Evolutionary conservation across 2,797 vertebrate genomes (phyloP), one percentile per base, ranked within the genome.

Genomic region (Cossypha caffra): DNA sequence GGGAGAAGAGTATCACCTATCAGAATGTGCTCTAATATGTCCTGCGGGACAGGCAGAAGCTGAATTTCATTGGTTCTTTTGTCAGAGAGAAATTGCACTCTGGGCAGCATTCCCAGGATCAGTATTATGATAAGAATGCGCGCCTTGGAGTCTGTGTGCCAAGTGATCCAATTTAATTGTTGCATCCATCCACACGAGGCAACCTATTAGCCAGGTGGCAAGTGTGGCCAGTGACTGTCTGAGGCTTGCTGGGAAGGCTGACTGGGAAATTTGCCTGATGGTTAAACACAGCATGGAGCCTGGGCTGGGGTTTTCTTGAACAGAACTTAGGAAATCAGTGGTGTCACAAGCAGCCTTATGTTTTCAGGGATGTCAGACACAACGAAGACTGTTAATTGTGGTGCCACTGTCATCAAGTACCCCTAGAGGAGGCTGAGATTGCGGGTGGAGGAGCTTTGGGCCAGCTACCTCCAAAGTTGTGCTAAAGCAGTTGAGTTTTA

Each of bases 41-140:
- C 85, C 87, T 57, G 16, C 0, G 1, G 68, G 69, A 78, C 33
- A 50, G 71, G 89, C 87, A 94, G 85, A 87, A 93, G 57, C 64
- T 54, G 5, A 61, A 77, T 93, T 82, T 89, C 74, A 52, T 66
- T 93, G 87, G 78, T 47, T 69, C 40, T 90, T 82, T 85, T 85
- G 31, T 94, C 55, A 52, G 84, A 88, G 90, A 90, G 80, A 91
- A 95, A 92, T 18, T 66, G 71, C 87, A 93, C 68, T 87, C 78
- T 93, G 93, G 94, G 93, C 89, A 89, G 2, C 40, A 59, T 94
- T 94, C 96, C 94, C 94, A 83, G 94, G 63, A 77, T 76, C 57
- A 38, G 74, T 21, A 19, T 72, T 74, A 23, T 37, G 88, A 80
- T 85, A 86, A 91, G 89, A 89, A 67, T 7, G 37, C 1, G 1